These are phyloP conservation scores for Pimpla rufipes DNA, from an alignment of 2,888 invertebrate genomes.

Conservation along the genomic window DNA sequence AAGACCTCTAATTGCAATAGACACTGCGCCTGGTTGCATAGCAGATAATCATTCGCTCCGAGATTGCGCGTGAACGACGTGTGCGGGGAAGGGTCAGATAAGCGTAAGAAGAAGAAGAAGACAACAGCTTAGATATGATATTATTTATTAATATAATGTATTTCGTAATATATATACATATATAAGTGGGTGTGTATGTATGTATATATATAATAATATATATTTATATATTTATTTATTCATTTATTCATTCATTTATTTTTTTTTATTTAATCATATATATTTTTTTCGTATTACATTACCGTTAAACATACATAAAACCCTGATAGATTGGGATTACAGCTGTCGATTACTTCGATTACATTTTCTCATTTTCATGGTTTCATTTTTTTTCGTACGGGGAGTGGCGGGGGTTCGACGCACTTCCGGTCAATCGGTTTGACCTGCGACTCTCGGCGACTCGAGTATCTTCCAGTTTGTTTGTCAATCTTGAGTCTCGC, in stretches of 20 bases:
- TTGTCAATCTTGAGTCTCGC: not conserved
- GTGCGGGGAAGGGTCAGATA: not conserved
- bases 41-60: not conserved
- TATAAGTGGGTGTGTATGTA: slow-evolving; percentile 76
- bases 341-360: slow-evolving; percentile 71
- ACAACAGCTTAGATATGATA: slow-evolving; percentile 77
- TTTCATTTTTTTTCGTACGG: slow-evolving; percentile 65
- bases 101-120: slow-evolving; percentile 16
- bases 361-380: slow-evolving; percentile 62
- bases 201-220: slow-evolving; percentile 71
- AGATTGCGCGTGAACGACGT: not conserved
- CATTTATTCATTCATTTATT: slow-evolving; percentile 72
- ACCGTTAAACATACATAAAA: slow-evolving; percentile 81
- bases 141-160: slow-evolving; percentile 84
- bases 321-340: slow-evolving; percentile 83
- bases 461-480: not conserved
- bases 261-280: slow-evolving; percentile 72
- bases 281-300: slow-evolving; percentile 75
- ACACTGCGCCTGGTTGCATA: not conserved
- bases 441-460: slow-evolving; percentile 33
- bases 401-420: slow-evolving; percentile 70
- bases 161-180: slow-evolving; percentile 82
- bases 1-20: not conserved
- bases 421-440: slow-evolving; percentile 66
- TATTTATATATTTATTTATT: slow-evolving; percentile 60